phyloP scores from a whole-genome alignment of 64 coral and sea anemone species.

The Dendronephthya gigantea region DNA sequence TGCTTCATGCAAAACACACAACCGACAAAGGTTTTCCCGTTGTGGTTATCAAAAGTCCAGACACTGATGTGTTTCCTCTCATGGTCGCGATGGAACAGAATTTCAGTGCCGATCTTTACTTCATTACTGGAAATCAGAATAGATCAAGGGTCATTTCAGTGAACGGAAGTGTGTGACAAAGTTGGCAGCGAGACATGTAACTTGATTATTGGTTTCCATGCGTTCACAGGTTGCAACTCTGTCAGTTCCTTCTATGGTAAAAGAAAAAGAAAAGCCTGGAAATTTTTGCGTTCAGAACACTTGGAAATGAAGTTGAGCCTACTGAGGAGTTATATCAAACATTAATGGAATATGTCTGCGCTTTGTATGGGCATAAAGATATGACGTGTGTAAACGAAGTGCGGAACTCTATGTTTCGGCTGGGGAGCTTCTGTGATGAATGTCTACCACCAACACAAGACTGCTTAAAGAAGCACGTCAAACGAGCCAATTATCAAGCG shows the following conservation, averaged over 20 bases:
- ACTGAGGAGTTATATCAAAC: not conserved
- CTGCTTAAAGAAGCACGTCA: conserved; percentile 32
- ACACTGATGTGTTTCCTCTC: not conserved
- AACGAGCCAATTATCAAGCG: conserved; percentile 46
- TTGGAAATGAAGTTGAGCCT: not conserved
- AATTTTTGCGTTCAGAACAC: not conserved
- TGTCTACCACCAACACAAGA: conserved; percentile 39
- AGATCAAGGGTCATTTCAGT: not conserved
- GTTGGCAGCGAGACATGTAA: not conserved
- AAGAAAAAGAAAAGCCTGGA: not conserved
- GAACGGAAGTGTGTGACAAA: not conserved
- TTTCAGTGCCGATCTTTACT: not conserved
- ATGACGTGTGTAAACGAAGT: not conserved
- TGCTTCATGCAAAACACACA: not conserved
- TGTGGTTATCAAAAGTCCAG: conserved; percentile 11
- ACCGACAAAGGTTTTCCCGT: not conserved
- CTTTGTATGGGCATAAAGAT: not conserved
- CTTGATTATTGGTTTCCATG: conserved; percentile 1
- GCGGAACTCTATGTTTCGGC: not conserved
- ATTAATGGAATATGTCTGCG: not conserved
- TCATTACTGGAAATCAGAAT: not conserved
- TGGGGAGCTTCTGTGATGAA: not conserved
- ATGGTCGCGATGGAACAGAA: not conserved
- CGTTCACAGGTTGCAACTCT: not conserved
- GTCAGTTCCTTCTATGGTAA: conserved; percentile 12